Base-by-base conservation (phyloP, 2,797 vertebrate genomes). In the Diplodus puntazzo region DNA sequence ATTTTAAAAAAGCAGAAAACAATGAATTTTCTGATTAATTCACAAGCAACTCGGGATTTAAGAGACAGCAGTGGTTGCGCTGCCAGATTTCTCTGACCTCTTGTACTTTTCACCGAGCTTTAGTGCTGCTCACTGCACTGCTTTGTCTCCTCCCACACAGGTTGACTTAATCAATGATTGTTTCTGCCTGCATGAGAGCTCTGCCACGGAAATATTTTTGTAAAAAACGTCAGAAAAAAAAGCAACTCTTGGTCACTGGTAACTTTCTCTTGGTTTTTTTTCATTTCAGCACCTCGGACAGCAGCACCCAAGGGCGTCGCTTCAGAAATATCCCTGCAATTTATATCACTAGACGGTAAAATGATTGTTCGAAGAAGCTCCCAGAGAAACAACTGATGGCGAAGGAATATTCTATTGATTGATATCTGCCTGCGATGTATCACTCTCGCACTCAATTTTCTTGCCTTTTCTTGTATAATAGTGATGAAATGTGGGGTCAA, bases 271-370 rank as follows among this genome's bases (percentile, higher is more conserved):
- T 48, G 1, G 2, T n/a, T n/a, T n/a, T 17, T 55, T 57, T 49
- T 39, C 11, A 23, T 58, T 93, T 89, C 89, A 92, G 90, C 74
- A 89, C 90, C 91, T 73, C 1, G 81, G 91, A 91, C 82, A 91
- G 90, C 90, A 79, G 65, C 82, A 58, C 21, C 5, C 12, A 14
- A 2, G 12, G 52, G 34, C 34, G 0, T 54, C 16, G 20, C 13
- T 43, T 60, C 30, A 52, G 14, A 46, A 70, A 43, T 30, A 43
- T n/a, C 9, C 21, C 23, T 59, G 0, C n/a, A 54, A 17, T n/a
- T 60, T 9, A 25, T 43, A 11, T 21, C 53, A 59, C 25, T 14
- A 11, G 16, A 50, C 52, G 2, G 21, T 60, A 7, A 46, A 49
- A 53, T 27, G 1, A 3, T 11, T 50, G 23, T 73, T 34, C 12